A percentile compares a stretch with the other conserved stretches of the same genome.
These are phyloP conservation scores for Mayetiola destructor DNA, from an alignment of 2,888 invertebrate species.

Conservation along the genomic window DNA sequence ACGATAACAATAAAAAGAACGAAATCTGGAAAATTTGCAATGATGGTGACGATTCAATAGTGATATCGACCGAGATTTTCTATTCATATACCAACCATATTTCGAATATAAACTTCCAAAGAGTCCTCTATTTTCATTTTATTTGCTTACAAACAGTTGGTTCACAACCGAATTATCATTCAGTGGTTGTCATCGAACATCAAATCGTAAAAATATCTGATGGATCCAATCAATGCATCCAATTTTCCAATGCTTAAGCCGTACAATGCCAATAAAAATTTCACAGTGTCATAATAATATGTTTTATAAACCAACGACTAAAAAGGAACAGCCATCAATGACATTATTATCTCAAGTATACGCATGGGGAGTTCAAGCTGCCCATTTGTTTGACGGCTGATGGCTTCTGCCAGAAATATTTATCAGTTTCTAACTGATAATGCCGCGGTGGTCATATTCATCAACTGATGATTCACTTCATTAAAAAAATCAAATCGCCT, in stretches of 20 bases:
- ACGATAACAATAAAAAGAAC: conserved; percentile 4
- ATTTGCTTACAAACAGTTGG: background rate
- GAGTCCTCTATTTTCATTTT: background rate
- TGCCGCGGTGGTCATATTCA: no score
- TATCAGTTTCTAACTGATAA: no score
- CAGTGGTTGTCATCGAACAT: background rate
- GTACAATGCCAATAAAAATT: conserved; percentile 1
- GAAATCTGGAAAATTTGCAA: background rate
- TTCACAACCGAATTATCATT: conserved; percentile 12
- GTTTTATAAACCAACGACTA: background rate
- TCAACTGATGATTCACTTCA: no score
- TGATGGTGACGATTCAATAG: background rate
- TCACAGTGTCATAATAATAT: background rate
- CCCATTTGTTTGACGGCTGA: no score
- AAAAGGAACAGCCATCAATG: background rate
- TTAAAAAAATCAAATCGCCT: no score
- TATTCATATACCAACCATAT: background rate
- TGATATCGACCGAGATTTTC: background rate
- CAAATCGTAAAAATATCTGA: background rate
- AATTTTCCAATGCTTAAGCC: background rate
- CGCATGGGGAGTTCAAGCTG: no score
- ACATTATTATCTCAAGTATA: background rate
- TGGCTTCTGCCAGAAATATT: no score
- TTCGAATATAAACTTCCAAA: background rate
- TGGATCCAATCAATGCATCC: no score